These are phyloP conservation scores for Camptogramma bilineatum DNA, from an alignment of 2,888 invertebrate genomes.

Conservation along the genomic window DNA sequence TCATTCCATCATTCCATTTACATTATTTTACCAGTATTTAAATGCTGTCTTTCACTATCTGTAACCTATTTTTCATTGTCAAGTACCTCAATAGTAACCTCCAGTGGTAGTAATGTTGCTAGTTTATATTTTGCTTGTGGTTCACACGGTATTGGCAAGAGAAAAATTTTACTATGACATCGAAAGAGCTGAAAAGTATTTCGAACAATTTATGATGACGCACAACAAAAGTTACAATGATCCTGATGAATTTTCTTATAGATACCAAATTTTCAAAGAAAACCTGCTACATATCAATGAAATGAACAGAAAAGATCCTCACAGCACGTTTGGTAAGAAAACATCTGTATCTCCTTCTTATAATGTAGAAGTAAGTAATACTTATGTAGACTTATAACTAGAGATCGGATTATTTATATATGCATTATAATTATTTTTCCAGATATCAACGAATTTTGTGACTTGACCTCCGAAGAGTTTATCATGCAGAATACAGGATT, in stretches of 20 bases:
- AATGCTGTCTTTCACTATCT: not conserved
- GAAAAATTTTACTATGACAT: not conserved
- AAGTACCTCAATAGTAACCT: not conserved
- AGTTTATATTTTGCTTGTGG: not conserved
- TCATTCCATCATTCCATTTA: no score
- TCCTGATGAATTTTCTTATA: not conserved
- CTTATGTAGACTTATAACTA: no score
- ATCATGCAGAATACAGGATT: not conserved
- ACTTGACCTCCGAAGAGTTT: conserved; percentile 16
- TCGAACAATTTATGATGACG: not conserved
- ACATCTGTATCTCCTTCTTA: not conserved
- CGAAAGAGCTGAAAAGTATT: not conserved
- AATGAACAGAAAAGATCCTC: not conserved
- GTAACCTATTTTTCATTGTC: not conserved
- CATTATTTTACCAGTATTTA: not conserved
- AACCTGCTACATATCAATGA: not conserved
- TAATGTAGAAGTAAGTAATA: no score
- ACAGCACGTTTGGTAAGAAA: not conserved
- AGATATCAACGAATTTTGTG: conserved; percentile 13
- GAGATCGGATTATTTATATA: no score
- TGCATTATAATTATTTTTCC: not conserved
- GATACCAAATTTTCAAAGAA: not conserved
- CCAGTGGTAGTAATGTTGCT: not conserved
- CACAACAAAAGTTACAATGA: not conserved
- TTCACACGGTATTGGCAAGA: not conserved